Evolutionary conservation across 2,797 vertebrate genomes (phyloP).

Genomic region (Aldrovandia affinis): DNA sequence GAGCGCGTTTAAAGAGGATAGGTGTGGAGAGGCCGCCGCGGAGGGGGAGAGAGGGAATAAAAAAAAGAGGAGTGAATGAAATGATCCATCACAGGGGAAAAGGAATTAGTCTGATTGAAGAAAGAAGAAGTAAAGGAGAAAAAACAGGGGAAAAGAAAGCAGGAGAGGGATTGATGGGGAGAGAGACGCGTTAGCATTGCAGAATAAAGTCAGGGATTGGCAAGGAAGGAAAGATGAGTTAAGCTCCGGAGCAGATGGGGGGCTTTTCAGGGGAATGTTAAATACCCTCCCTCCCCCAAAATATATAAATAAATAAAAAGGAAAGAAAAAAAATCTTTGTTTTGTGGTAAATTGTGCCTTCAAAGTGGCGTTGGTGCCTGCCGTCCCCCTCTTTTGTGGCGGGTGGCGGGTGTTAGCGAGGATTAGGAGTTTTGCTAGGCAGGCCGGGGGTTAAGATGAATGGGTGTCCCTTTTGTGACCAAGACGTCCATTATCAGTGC

Average conservation of each 20-base stretch:
- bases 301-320: conserved; percentile 63
- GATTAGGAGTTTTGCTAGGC: conserved; percentile 78
- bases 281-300: conserved; percentile 58
- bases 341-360: conserved; percentile 71
- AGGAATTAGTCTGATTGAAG: conserved; percentile 68
- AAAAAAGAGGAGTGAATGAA: conserved; percentile 60
- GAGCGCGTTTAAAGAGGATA: conserved; percentile 66
- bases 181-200: conserved; percentile 54
- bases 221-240: conserved; percentile 58
- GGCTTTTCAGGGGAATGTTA: conserved; percentile 63
- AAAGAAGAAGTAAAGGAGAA: conserved; percentile 40
- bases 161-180: conserved; percentile 25
- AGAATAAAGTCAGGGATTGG: conserved; percentile 62
- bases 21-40: conserved; percentile 47
- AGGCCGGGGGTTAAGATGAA: conserved; percentile 79
- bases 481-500: conserved; percentile 79
- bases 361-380: conserved; percentile 71
- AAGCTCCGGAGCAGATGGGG: conserved; percentile 71
- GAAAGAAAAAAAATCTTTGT: conserved; percentile 64
- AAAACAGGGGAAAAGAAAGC: background rate
- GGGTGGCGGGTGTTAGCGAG: conserved; percentile 73
- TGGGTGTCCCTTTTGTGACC: conserved; percentile 79
- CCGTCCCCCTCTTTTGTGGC: conserved; percentile 69
- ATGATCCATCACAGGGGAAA: conserved; percentile 71
- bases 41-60: conserved; percentile 49